phyloP scores from a whole-genome alignment of 2,888 invertebrate species.

The Diploptera punctata region DNA sequence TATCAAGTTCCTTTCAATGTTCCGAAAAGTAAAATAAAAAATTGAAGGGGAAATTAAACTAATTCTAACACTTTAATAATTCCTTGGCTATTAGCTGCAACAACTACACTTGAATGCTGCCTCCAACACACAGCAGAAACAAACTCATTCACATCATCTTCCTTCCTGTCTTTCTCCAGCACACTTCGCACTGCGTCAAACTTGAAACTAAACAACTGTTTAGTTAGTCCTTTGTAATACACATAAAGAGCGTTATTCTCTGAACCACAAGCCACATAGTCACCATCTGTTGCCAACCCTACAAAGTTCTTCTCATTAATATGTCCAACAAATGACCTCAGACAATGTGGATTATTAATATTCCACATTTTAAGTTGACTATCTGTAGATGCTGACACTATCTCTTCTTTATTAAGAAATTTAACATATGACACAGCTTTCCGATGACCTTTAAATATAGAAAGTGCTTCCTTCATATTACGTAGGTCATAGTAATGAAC shows the following conservation, averaged over 20 bases:
- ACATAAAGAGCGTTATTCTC: slow-evolving; percentile 93
- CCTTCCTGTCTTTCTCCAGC: slow-evolving; percentile 75
- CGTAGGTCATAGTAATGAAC: slow-evolving; percentile 95
- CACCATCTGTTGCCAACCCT: slow-evolving; percentile 88
- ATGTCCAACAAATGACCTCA: slow-evolving; percentile 89
- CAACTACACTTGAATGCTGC: slow-evolving; percentile 80
- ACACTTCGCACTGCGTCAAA: slow-evolving; percentile 85
- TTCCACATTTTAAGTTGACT: slow-evolving; percentile 92
- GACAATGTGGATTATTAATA: slow-evolving; percentile 74
- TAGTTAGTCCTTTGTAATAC: slow-evolving; percentile 88
- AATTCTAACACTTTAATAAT: slow-evolving; percentile 88
- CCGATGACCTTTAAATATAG: slow-evolving; percentile 86
- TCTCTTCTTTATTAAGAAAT: slow-evolving; percentile 82
- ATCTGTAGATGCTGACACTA: slow-evolving; percentile 93
- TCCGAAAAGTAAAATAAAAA: not conserved
- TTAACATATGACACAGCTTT: slow-evolving; percentile 96
- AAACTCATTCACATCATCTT: slow-evolving; percentile 90
- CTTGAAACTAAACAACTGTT: slow-evolving; percentile 84
- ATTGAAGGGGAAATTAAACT: slow-evolving; percentile 50
- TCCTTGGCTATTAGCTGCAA: slow-evolving; percentile 94
- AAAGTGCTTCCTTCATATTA: slow-evolving; percentile 79
- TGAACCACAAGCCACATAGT: slow-evolving; percentile 93
- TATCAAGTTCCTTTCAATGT: too few relatives aligned
- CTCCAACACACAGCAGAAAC: slow-evolving; percentile 96
- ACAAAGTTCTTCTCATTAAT: slow-evolving; percentile 97